These are phyloP conservation scores for Drosophila miranda DNA, from an alignment of 1,140 invertebrate genomes.

Conservation along the genomic window DNA sequence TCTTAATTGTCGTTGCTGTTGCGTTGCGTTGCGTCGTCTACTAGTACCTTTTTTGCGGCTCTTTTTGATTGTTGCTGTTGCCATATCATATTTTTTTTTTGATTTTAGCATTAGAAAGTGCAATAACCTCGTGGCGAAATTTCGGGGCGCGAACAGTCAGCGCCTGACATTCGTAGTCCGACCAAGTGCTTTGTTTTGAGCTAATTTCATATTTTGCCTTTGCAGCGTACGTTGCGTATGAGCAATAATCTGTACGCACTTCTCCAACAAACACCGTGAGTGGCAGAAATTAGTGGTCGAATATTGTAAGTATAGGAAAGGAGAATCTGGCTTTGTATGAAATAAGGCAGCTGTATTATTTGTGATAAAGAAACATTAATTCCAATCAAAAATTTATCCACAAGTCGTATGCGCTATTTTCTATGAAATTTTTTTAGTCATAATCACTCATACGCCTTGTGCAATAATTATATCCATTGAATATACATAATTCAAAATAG, in stretches of 20 bases:
- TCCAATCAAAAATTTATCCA: neutral
- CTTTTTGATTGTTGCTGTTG: conserved; percentile 33
- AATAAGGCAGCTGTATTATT: conserved; percentile 2
- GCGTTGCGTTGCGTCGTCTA: conserved; percentile 57
- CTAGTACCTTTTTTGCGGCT: conserved; percentile 33
- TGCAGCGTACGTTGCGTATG: conserved; percentile 57
- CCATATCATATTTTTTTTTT: conserved; percentile 25
- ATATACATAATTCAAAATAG: neutral
- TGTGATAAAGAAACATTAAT: neutral
- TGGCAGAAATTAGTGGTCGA: too few species aligned
- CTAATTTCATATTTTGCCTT: conserved; percentile 9
- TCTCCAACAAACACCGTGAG: conserved; percentile 4
- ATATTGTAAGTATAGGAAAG: too few species aligned
- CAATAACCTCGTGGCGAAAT: conserved; percentile 72
- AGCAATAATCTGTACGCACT: conserved; percentile 43
- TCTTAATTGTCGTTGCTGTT: conserved; percentile 56
- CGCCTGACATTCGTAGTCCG: conserved; percentile 39
- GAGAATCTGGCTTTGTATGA: too few species aligned
- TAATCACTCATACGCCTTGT: conserved; percentile 7
- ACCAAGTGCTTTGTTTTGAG: conserved; percentile 24
- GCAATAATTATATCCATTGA: neutral
- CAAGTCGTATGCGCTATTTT: conserved; percentile 26
- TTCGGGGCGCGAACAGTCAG: conserved; percentile 32
- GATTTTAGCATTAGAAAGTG: conserved; percentile 60
- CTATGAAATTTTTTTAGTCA: rapidly evolving